These are phyloP conservation scores for Drosophila pachea DNA, from an alignment of 1,140 invertebrate genomes.

Conservation along the genomic window DNA sequence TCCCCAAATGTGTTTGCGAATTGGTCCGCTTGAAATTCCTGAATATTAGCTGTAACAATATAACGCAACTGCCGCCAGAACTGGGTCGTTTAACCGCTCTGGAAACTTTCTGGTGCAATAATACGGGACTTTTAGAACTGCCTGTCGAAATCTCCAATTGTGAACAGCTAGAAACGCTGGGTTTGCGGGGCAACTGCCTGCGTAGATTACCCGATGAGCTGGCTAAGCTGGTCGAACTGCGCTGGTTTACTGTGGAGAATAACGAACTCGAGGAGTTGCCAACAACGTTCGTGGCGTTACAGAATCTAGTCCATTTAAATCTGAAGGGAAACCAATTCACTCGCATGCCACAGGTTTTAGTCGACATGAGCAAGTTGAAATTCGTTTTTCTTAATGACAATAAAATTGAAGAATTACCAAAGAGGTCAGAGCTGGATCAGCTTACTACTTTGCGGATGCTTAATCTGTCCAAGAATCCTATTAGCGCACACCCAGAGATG, in stretches of 20 bases:
- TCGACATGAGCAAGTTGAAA: slow-evolving; percentile 80
- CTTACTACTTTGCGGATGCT: slow-evolving; percentile 79
- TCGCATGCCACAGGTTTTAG: slow-evolving; percentile 79
- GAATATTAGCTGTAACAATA: slow-evolving; percentile 90
- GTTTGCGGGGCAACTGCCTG: slow-evolving; percentile 82
- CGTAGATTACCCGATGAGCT: slow-evolving; percentile 80
- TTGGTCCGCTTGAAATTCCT: slow-evolving; percentile 86
- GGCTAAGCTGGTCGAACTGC: slow-evolving; percentile 80
- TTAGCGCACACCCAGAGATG: slow-evolving; percentile 63
- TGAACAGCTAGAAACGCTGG: slow-evolving; percentile 86
- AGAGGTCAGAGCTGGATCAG: slow-evolving; percentile 64
- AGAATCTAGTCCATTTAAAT: slow-evolving; percentile 81
- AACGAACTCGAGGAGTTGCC: slow-evolving; percentile 81
- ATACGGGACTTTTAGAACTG: slow-evolving; percentile 80
- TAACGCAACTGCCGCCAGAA: slow-evolving; percentile 83
- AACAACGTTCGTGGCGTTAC: slow-evolving; percentile 79
- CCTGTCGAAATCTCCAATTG: slow-evolving; percentile 86
- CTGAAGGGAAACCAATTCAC: slow-evolving; percentile 80
- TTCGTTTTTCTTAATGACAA: slow-evolving; percentile 82
- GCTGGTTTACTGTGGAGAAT: slow-evolving; percentile 82
- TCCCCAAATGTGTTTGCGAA: slow-evolving; percentile 81
- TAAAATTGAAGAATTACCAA: slow-evolving; percentile 69
- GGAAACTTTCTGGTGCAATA: slow-evolving; percentile 87
- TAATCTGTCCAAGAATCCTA: slow-evolving; percentile 80
- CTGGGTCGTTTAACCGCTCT: slow-evolving; percentile 86